Conservation (phyloP, 2,888 invertebrate species). For the Machimus atricapillus region DNA sequence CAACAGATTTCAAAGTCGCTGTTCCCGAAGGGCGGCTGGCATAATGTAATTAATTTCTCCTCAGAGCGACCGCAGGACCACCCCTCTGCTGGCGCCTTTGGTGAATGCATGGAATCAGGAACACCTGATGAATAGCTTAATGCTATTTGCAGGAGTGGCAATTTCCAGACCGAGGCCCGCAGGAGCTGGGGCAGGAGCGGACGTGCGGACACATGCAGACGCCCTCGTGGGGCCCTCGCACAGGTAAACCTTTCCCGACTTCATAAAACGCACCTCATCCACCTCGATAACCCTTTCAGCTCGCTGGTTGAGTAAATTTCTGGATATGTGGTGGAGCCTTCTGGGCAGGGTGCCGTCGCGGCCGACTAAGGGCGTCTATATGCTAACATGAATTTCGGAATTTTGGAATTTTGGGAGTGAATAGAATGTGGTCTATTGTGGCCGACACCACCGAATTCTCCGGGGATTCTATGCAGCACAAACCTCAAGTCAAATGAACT, state of each 20-base stretch:
- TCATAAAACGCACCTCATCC: neutral
- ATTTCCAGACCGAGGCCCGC: neutral
- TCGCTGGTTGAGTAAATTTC: neutral
- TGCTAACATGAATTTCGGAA: neutral
- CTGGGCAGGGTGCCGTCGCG: neutral
- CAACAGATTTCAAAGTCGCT: neutral
- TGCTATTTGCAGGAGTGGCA: neutral
- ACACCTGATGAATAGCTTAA: conserved; percentile 24
- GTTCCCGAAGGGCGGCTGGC: neutral
- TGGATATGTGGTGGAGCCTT: neutral
- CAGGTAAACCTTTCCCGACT: neutral
- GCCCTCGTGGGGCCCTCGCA: neutral
- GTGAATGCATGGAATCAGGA: conserved; percentile 7
- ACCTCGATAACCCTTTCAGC: conserved; percentile 9
- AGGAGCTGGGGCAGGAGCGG: neutral
- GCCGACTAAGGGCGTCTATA: neutral
- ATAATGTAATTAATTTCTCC: conserved; percentile 12
- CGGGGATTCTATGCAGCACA: neutral
- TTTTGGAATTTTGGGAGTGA: conserved; percentile 10
- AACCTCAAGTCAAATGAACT: neutral
- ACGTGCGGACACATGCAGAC: neutral
- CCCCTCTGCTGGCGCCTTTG: neutral
- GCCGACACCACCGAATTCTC: neutral
- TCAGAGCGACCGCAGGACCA: neutral
- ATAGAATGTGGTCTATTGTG: conserved; percentile 33